A percentile compares a stretch with the other conserved stretches of the same genome.
These are phyloP conservation scores for Lutjanus erythropterus DNA, from an alignment of 2,113 vertebrate genomes.

Conservation along the genomic window DNA sequence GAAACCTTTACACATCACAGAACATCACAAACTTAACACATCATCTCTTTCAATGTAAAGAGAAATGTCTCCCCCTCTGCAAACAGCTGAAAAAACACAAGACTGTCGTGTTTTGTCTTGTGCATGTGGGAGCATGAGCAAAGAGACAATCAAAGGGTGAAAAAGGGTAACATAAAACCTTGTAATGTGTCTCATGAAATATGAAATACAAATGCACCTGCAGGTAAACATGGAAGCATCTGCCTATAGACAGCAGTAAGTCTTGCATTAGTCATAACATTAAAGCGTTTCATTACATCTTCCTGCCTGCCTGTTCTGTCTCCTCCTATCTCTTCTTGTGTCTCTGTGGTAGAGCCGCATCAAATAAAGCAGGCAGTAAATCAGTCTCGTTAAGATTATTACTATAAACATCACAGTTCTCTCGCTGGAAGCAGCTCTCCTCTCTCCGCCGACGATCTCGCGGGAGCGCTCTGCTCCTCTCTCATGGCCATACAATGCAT, in stretches of 20 bases:
- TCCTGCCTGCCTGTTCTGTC: slow-evolving; percentile 31
- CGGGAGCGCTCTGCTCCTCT: slow-evolving; percentile 54
- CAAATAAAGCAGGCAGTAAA: slow-evolving; percentile 50
- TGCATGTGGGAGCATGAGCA: slow-evolving; percentile 10
- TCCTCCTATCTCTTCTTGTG: slow-evolving; percentile 28
- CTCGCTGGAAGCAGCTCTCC: slow-evolving; percentile 37
- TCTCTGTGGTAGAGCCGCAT: slow-evolving; percentile 28
- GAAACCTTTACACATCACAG: background rate
- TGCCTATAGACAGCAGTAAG: slow-evolving; percentile 51
- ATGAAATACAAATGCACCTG: slow-evolving; percentile 75
- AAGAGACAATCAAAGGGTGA: slow-evolving; percentile 5
- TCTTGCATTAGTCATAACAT: slow-evolving; percentile 72
- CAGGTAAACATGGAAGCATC: slow-evolving; percentile 59
- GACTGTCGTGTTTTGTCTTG: slow-evolving; percentile 7
- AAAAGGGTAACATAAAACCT: slow-evolving; percentile 48
- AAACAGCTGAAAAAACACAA: slow-evolving; percentile 14
- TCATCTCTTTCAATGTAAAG: background rate
- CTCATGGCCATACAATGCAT: slow-evolving; percentile 54
- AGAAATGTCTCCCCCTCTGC: background rate
- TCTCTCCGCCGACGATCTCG: slow-evolving; percentile 43
- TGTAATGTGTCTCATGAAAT: slow-evolving; percentile 72
- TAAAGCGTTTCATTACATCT: slow-evolving; percentile 66
- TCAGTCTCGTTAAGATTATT: slow-evolving; percentile 57
- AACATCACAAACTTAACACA: no score
- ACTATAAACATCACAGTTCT: slow-evolving; percentile 57